These are phyloP conservation scores for Rattus rattus DNA, from an alignment of 2,113 vertebrate species.

Conservation along the genomic window DNA sequence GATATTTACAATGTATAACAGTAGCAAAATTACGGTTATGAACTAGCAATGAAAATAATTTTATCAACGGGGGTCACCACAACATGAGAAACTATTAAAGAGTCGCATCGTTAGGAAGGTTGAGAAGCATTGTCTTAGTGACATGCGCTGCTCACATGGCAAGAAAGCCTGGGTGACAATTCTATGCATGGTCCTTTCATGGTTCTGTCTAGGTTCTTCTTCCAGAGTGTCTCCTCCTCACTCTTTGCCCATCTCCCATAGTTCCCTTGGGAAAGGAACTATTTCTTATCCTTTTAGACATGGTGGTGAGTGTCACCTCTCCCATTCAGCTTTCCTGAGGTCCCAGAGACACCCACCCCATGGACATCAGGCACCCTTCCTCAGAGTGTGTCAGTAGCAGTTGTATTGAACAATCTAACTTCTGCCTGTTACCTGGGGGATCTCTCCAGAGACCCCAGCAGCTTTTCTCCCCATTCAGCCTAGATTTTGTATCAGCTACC, in stretches of 20 bases:
- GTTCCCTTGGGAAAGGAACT: neutral
- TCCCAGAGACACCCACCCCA: neutral
- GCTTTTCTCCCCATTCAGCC: neutral
- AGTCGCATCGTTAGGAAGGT: neutral
- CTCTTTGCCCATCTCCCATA: neutral
- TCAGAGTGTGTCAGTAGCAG: neutral
- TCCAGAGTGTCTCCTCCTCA: neutral
- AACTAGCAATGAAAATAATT: neutral
- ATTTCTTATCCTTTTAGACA: neutral
- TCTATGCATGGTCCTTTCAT: neutral
- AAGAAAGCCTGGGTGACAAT: neutral
- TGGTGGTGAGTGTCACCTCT: neutral
- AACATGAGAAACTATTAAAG: neutral
- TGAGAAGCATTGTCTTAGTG: neutral
- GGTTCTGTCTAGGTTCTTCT: neutral
- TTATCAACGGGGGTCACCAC: neutral
- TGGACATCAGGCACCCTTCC: neutral
- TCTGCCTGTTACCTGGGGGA: neutral
- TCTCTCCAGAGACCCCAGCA: neutral
- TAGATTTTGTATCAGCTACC: neutral
- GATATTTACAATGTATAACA: neutral
- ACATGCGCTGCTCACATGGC: rapidly evolving
- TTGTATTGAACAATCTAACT: neutral
- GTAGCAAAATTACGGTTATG: neutral
- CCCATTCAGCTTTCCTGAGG: neutral